These are phyloP conservation scores for Cylloceria caligata DNA, from an alignment of 2,888 invertebrate species.

Conservation along the genomic window DNA sequence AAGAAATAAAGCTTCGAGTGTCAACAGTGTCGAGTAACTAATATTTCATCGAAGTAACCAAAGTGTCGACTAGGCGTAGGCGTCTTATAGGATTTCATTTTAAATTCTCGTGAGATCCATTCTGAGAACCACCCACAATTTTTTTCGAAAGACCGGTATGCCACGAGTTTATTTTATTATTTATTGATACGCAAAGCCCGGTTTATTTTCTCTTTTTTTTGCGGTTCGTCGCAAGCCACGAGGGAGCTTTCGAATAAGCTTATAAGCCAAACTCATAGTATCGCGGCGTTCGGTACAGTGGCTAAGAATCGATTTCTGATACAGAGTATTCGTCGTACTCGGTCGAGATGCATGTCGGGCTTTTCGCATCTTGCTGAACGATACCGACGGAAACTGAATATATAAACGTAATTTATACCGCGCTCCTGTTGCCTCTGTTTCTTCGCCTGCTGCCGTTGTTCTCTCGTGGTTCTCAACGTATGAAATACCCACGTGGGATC, in stretches of 20 bases:
- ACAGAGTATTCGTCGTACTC: background rate
- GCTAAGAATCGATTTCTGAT: constrained; percentile 30
- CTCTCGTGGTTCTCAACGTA: constrained; percentile 34
- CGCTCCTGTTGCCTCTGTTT: constrained; percentile 23
- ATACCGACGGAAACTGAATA: constrained; percentile 49
- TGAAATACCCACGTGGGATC: constrained; percentile 55
- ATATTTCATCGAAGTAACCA: no score
- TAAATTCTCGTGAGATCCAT: background rate
- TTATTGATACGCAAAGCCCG: background rate
- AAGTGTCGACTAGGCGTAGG: no score
- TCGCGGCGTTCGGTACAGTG: background rate
- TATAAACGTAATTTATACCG: constrained; percentile 47
- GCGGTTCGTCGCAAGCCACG: background rate
- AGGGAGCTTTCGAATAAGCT: constrained; percentile 13
- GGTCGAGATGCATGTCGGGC: constrained; percentile 32
- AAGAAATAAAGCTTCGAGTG: no score
- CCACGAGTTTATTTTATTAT: constrained; percentile 5
- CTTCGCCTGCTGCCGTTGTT: constrained; percentile 27
- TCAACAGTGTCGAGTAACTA: no score
- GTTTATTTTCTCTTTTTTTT: background rate
- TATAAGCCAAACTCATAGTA: constrained; percentile 22
- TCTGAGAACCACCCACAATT: background rate
- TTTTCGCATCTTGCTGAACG: constrained; percentile 36
- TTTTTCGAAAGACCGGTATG: background rate
- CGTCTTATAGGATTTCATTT: background rate